Conservation (phyloP, 1,140 invertebrate species). For the Triops cancriformis region DNA sequence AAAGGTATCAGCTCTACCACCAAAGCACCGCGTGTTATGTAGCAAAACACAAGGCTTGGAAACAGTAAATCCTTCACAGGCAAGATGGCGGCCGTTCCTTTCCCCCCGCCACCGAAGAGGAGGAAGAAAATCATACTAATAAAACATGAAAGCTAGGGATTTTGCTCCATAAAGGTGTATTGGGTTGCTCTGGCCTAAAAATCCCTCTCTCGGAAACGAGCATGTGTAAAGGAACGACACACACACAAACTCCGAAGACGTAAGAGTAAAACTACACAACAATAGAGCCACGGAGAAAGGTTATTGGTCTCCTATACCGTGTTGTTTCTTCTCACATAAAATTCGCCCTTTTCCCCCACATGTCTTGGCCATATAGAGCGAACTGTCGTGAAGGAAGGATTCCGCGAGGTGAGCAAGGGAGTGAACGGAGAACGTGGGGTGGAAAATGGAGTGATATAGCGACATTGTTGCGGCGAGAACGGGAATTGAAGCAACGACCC, state of each 20-base stretch:
- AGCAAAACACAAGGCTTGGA: too few species aligned
- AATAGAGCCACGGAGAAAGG: background rate
- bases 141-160: background rate
- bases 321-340: constrained; percentile 7
- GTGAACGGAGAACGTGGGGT: too few species aligned
- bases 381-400: too few species aligned
- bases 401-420: too few species aligned
- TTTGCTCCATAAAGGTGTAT: background rate
- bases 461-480: too few species aligned
- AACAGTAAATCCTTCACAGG: too few species aligned
- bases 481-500: too few species aligned
- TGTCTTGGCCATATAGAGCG: background rate
- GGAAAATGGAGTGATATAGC: too few species aligned
- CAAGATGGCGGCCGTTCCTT: background rate
- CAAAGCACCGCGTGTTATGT: too few species aligned
- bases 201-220: too few species aligned
- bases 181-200: too few species aligned
- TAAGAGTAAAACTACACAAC: background rate
- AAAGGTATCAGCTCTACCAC: too few species aligned
- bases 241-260: background rate
- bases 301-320: background rate
- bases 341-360: background rate
- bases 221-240: background rate
- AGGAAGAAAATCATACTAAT: background rate
- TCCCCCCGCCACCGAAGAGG: background rate